Conservation (phyloP, 2,888 invertebrate genomes). For the Rotaria macrura region DNA sequence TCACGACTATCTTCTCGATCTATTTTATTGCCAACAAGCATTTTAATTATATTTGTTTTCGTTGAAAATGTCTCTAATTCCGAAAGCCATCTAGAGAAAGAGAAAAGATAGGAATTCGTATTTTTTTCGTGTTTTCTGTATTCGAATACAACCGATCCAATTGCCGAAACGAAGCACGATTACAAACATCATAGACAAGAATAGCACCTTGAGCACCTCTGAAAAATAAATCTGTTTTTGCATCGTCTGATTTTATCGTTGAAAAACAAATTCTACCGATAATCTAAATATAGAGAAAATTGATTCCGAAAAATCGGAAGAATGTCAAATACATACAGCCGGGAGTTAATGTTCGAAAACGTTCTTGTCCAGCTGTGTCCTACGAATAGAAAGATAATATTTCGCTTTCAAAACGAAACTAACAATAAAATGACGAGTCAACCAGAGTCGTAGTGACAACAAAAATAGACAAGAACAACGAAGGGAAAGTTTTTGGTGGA, state of each 20-base stretch:
- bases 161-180: constrained; percentile 69
- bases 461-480: no score
- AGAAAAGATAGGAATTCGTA: neutral
- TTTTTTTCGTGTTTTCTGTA: no score
- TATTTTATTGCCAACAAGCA: constrained; percentile 95
- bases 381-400: constrained; percentile 50
- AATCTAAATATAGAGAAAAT: neutral
- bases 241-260: constrained; percentile 33
- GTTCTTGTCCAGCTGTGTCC: constrained; percentile 90
- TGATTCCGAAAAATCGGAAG: neutral
- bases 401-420: neutral
- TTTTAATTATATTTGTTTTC: constrained; percentile 77
- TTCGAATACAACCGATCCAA: constrained; percentile 55
- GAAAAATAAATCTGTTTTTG: constrained; percentile 51
- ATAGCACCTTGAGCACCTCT: constrained; percentile 34
- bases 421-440: neutral
- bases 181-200: constrained; percentile 84
- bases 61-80: constrained; percentile 90
- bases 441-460: no score
- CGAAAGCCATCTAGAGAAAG: constrained; percentile 64
- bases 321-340: neutral
- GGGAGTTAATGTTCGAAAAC: constrained; percentile 82
- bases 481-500: no score
- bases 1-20: constrained; percentile 70
- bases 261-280: neutral